phyloP scores from a whole-genome alignment of 2,797 vertebrate species.

The Bovichtus diacanthus region DNA sequence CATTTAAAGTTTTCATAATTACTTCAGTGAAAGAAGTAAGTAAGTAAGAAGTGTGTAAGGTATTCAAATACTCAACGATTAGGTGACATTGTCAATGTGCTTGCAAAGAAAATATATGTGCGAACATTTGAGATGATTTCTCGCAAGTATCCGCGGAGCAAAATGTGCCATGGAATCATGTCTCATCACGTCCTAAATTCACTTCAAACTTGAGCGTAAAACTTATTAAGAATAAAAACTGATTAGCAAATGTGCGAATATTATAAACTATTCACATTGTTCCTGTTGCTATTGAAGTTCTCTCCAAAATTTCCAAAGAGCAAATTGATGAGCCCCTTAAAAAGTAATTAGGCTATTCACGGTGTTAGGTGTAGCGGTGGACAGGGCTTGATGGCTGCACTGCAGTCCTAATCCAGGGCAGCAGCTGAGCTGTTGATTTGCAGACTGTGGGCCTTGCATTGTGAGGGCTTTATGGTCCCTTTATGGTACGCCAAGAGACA shows the following conservation, averaged over 20 bases:
- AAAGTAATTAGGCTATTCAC: slow-evolving; percentile 79
- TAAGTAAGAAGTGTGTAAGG: too few species aligned
- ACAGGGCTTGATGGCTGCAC: slow-evolving; percentile 64
- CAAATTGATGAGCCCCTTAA: slow-evolving; percentile 81
- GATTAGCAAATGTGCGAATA: slow-evolving; percentile 22
- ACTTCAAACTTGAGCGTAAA: slow-evolving; percentile 3
- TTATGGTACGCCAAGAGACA: slow-evolving; percentile 82
- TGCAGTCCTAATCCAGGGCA: slow-evolving; percentile 67
- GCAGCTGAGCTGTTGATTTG: slow-evolving; percentile 77
- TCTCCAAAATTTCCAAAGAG: slow-evolving; percentile 54
- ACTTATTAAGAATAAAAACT: slow-evolving; percentile 37
- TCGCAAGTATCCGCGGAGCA: too few species aligned
- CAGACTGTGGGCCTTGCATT: slow-evolving; percentile 78
- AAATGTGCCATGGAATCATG: not conserved
- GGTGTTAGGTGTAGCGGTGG: slow-evolving; percentile 51
- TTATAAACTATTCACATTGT: slow-evolving; percentile 46
- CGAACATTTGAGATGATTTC: not conserved
- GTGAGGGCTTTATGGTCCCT: slow-evolving; percentile 82
- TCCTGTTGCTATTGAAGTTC: slow-evolving; percentile 36
- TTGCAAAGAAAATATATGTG: not conserved
- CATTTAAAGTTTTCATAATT: slow-evolving; percentile 4
- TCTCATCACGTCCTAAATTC: too few species aligned
- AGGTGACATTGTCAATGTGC: not conserved
- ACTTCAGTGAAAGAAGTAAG: too few species aligned
- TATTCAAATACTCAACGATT: not conserved